These are phyloP conservation scores for Diarsia mendica DNA, from an alignment of 2,888 invertebrate genomes.

Conservation along the genomic window DNA sequence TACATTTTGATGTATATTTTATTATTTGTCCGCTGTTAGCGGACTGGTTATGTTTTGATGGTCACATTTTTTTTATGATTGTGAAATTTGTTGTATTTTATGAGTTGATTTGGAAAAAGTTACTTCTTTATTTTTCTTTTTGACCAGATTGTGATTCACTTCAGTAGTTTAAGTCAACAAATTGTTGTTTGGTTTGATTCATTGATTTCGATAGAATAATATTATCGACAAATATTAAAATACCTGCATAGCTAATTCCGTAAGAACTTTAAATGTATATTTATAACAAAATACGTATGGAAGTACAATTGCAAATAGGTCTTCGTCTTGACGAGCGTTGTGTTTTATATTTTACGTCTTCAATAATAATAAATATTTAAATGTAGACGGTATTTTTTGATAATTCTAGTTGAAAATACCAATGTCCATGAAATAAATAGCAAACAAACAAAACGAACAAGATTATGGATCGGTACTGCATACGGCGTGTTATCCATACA, in stretches of 20 bases:
- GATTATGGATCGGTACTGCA: constrained; percentile 74
- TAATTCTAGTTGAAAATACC: constrained; percentile 83
- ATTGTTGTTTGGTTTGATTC: constrained; percentile 81
- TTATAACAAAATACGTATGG: constrained; percentile 89
- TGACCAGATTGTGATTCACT: constrained; percentile 82
- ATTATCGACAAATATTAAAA: constrained; percentile 75
- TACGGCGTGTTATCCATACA: constrained; percentile 77
- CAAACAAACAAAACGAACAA: constrained; percentile 75
- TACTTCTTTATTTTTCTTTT: constrained; percentile 78
- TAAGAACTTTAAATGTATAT: constrained; percentile 83
- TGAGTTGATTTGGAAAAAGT: constrained; percentile 84
- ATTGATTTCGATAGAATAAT: constrained; percentile 77
- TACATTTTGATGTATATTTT: constrained; percentile 91
- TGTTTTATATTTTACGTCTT: constrained; percentile 81
- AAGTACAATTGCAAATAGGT: constrained; percentile 89
- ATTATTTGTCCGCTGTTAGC: constrained; percentile 87
- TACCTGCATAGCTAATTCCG: constrained; percentile 81
- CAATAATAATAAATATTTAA: constrained; percentile 78
- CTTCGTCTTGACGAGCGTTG: constrained; percentile 79
- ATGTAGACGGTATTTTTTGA: constrained; percentile 86
- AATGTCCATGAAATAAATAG: constrained; percentile 85
- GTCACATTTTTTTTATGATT: constrained; percentile 87
- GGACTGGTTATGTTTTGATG: constrained; percentile 87
- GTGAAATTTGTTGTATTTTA: constrained; percentile 89
- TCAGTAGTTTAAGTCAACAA: constrained; percentile 79